These are phyloP conservation scores for Chrysolina haemoptera DNA, from an alignment of 2,888 invertebrate genomes.

Conservation along the genomic window DNA sequence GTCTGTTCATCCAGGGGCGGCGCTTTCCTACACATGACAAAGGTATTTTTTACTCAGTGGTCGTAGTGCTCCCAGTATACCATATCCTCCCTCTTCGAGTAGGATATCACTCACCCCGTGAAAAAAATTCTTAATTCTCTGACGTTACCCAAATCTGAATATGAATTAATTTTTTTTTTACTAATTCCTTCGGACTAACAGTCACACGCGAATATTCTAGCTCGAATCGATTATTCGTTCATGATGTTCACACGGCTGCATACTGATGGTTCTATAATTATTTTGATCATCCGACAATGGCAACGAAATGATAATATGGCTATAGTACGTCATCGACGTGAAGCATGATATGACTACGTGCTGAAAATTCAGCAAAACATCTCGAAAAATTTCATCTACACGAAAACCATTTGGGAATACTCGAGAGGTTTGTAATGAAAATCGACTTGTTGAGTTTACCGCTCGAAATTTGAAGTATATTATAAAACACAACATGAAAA, in stretches of 20 bases:
- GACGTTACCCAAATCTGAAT: neutral
- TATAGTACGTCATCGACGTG: conserved; percentile 13
- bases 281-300: conserved; percentile 15
- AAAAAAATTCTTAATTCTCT: too few relatives aligned
- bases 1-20: too few relatives aligned
- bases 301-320: neutral
- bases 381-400: neutral
- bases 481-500: too few relatives aligned
- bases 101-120: too few relatives aligned
- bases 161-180: neutral
- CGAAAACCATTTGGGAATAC: too few relatives aligned
- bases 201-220: neutral
- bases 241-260: conserved; percentile 14
- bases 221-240: neutral
- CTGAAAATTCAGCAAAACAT: neutral
- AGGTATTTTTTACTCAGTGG: too few relatives aligned
- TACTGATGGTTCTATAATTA: conserved; percentile 16
- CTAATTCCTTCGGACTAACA: neutral
- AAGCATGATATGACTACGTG: conserved; percentile 1
- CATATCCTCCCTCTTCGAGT: too few relatives aligned
- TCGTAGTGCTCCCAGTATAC: too few relatives aligned
- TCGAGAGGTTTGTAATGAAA: too few relatives aligned
- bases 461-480: too few relatives aligned
- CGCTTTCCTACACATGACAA: too few relatives aligned
- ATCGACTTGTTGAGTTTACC: too few relatives aligned